A percentile compares a stretch with the other conserved stretches of the same genome.
Evolutionary conservation across 2,797 vertebrate genomes (phyloP).

Genomic region (Euphonia xanthogaster): DNA sequence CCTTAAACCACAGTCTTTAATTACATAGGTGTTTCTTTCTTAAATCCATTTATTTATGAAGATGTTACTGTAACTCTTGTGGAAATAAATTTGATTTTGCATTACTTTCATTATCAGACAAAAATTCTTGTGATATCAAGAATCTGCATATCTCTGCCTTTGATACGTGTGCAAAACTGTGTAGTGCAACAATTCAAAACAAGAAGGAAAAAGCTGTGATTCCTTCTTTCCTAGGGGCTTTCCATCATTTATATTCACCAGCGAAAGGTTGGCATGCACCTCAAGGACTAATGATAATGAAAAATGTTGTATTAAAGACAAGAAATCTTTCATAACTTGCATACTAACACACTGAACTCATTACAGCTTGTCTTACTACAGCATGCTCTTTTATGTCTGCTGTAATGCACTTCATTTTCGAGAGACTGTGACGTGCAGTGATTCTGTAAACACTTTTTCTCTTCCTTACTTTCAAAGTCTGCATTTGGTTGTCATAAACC

Average conservation of each 20-base stretch:
- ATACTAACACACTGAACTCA: constrained; percentile 55
- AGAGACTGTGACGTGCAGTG: constrained; percentile 23
- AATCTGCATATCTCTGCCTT: neutral
- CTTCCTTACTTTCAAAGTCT: constrained; percentile 22
- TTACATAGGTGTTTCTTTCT: neutral
- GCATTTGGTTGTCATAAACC: constrained; percentile 42
- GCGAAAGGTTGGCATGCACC: neutral
- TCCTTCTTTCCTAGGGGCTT: constrained; percentile 13
- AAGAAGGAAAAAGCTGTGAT: neutral
- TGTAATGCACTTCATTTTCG: constrained; percentile 30
- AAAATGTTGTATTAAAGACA: constrained; percentile 55
- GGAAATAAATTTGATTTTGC: neutral
- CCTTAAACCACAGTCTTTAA: neutral
- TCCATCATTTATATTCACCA: constrained; percentile 52
- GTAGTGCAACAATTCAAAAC: neutral
- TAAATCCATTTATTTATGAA: neutral
- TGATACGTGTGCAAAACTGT: neutral
- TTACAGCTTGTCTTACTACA: constrained; percentile 44
- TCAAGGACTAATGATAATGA: constrained; percentile 69
- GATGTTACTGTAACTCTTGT: neutral
- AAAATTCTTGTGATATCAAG: neutral
- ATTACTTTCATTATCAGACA: neutral
- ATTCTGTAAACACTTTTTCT: constrained; percentile 27
- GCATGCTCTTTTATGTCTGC: constrained; percentile 45
- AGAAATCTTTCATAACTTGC: constrained; percentile 53